phyloP scores from a whole-genome alignment of 1,140 invertebrate genomes.

The Pseudomyrmex gracilis region DNA sequence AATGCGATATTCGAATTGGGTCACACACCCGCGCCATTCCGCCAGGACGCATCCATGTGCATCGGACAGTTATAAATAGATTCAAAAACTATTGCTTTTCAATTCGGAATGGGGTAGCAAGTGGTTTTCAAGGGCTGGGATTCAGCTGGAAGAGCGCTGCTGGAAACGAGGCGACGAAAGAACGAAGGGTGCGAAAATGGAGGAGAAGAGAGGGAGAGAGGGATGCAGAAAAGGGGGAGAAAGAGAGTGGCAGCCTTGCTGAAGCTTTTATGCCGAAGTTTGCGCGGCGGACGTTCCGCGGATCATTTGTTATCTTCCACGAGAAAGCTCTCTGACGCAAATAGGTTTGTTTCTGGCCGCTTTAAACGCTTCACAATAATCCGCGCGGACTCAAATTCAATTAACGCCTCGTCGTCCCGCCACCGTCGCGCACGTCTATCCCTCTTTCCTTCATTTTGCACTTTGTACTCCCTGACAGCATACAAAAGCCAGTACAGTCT shows the following conservation, averaged over 20 bases:
- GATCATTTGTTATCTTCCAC: slow-evolving; percentile 79
- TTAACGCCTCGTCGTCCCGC: slow-evolving; percentile 73
- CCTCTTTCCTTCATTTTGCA: slow-evolving; percentile 60
- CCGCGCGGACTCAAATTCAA: slow-evolving; percentile 78
- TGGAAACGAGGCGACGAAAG: slow-evolving; percentile 33
- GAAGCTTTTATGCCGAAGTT: slow-evolving; percentile 80
- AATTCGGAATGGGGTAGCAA: slow-evolving; percentile 68
- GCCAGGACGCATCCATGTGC: slow-evolving; percentile 39
- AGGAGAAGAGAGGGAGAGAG: slow-evolving; percentile 2
- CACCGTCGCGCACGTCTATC: slow-evolving; percentile 44
- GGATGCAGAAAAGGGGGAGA: slow-evolving; percentile 62
- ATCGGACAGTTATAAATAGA: slow-evolving; percentile 79
- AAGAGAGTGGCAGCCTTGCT: slow-evolving; percentile 65
- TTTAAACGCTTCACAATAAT: slow-evolving; percentile 79
- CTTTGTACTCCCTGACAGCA: slow-evolving; percentile 71
- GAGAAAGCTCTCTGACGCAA: slow-evolving; percentile 80
- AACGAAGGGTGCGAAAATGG: slow-evolving; percentile 57
- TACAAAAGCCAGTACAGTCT: slow-evolving; percentile 68
- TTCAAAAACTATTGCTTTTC: slow-evolving; percentile 79
- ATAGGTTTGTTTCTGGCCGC: slow-evolving; percentile 80
- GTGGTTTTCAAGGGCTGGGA: slow-evolving; percentile 59
- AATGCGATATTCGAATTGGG: slow-evolving; percentile 61
- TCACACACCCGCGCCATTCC: not conserved
- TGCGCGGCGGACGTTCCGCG: slow-evolving; percentile 72
- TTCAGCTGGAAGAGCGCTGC: slow-evolving; percentile 42